These are phyloP conservation scores for Lumbricus terrestris DNA, from an alignment of 2,888 invertebrate genomes.

Conservation along the genomic window DNA sequence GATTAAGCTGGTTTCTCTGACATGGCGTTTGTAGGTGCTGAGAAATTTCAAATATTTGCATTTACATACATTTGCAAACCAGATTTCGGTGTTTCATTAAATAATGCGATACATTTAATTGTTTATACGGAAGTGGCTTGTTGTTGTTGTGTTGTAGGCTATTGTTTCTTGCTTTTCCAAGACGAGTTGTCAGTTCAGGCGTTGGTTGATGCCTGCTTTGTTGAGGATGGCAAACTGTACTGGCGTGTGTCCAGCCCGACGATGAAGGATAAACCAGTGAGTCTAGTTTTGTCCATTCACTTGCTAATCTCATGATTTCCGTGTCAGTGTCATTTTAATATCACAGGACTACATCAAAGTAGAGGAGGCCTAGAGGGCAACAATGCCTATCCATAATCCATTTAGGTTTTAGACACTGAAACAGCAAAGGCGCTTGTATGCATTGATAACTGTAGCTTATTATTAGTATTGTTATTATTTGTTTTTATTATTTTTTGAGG, in stretches of 20 bases:
- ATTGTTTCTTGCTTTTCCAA: constrained; percentile 68
- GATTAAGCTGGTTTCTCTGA: no score
- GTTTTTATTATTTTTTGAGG: neutral
- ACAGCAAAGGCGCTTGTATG: neutral
- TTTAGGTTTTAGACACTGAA: neutral
- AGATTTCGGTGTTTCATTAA: neutral
- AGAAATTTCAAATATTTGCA: no score
- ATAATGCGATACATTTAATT: neutral
- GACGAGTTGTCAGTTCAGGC: constrained; percentile 96
- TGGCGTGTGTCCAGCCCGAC: constrained; percentile 98
- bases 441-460: neutral
- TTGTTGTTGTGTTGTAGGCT: constrained; percentile 54
- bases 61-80: neutral
- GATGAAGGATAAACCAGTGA: constrained; percentile 94
- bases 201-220: constrained; percentile 93
- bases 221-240: constrained; percentile 95
- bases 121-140: neutral
- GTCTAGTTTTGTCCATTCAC: constrained; percentile 36
- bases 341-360: neutral
- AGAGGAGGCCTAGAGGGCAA: no score
- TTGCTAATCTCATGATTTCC: neutral
- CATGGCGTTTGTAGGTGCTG: no score
- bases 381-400: neutral
- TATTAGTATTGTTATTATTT: neutral
- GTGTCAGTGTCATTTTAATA: neutral